Base-by-base conservation (phyloP, 2,888 invertebrate species). In the Lysandra coridon region DNA sequence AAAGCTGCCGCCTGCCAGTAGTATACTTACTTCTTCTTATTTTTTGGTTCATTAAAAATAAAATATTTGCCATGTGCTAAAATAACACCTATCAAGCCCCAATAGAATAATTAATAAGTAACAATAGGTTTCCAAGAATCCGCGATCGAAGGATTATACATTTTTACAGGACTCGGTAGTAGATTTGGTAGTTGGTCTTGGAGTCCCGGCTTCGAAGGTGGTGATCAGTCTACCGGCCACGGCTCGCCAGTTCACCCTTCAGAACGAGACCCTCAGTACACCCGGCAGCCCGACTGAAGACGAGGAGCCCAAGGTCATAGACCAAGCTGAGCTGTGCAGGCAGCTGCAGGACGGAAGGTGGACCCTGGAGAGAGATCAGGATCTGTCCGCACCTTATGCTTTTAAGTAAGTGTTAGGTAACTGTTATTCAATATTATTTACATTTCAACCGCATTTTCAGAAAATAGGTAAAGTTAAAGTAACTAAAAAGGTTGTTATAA, bases 361-460 rank as follows among this genome's bases (percentile, higher is more conserved):
- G 97, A 97, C 96, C 0, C 87, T 97, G 81, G 97, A 97, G 86
- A 95, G 97, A 80, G 97, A 97, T 83, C 97, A 97, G 86, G 97
- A 97, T 89, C 91, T 97, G 81, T 96, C 97, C 0, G 97, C 96
- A 80, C 97, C 97, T 83, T 97, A 97, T 85, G 96, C 97, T 85
- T 97, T 96, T 88, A 95, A 95, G 96, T 96, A 85, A 91, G 91
- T 84, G 60, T 6, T 23, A 23, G 2, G 2, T 62, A 62, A 62
- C 17, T 60, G 6, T 60, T 60, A n/a, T 44, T 44, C 0, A 44
- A 44, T 5, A 44, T 44, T 44, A 6, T 44, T 44, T 44, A 44
- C 44, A 6, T 7, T 44, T 44, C 44, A 44, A 44, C 44, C 44
- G 44, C 44, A 7, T 44, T 44, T 44, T 44, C 6, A 44, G 44